Evolutionary conservation across 2,888 invertebrate species (phyloP).

Genomic region (Lasius platythorax): DNA sequence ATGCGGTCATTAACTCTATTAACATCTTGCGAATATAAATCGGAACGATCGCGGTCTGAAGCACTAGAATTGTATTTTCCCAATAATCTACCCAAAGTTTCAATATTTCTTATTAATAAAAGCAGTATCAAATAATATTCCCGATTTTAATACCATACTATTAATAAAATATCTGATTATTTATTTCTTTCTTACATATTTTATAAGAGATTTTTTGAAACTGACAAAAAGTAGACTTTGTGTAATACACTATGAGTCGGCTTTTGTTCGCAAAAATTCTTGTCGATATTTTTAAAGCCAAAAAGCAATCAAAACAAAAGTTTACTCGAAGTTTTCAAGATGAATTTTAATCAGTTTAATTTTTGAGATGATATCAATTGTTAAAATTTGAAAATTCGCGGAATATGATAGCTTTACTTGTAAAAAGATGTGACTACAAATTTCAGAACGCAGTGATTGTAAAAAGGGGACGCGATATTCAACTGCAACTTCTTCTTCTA

Average conservation of each 20-base stretch:
- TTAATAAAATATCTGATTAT: background rate
- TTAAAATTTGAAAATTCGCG: background rate
- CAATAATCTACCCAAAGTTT: background rate
- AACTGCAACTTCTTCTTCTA: background rate
- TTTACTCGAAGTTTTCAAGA: background rate
- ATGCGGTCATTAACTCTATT: slow-evolving; percentile 51
- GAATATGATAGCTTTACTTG: background rate
- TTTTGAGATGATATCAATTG: background rate
- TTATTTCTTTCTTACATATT: background rate
- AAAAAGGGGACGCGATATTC: background rate
- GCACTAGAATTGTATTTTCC: background rate
- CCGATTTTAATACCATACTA: background rate
- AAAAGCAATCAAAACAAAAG: background rate
- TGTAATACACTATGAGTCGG: background rate
- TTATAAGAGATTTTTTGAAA: background rate
- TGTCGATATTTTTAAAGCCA: background rate
- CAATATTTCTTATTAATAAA: background rate
- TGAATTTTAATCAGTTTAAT: background rate
- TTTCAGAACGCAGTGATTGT: background rate
- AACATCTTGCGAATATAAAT: slow-evolving; percentile 51
- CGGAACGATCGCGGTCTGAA: slow-evolving; percentile 10
- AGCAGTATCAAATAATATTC: background rate
- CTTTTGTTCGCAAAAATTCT: background rate
- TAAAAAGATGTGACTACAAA: background rate
- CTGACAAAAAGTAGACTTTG: background rate